Base-by-base conservation (phyloP, 2,888 invertebrate genomes). In the Drosophila buzzatii region DNA sequence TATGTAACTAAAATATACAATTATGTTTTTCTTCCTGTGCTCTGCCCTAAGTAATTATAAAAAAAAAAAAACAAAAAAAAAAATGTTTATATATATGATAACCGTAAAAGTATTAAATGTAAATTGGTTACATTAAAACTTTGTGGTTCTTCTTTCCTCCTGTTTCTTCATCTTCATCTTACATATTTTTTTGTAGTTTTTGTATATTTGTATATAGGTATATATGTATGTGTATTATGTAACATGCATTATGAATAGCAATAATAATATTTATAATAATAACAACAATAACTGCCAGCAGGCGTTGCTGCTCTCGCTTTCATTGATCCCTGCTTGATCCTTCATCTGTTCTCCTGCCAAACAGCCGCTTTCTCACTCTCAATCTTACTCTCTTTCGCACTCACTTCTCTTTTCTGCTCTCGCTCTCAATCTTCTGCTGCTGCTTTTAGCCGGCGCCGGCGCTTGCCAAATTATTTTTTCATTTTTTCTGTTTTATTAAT, bases 241-340 rank as follows among this genome's bases (percentile, higher is more conserved):
- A 82, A 82, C 70, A 82, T 76, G 83, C 70, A 80, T 81, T 81
- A 81, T 76, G 76, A 78, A 64, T 84, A 76, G 59, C 73, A 78
- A 64, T 71, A 74, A 64, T 77, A 79, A 73, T 80, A 55, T 70
- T 80, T 51, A 73, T 70, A 76, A 76, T 76, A 75, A 77, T 75
- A 78, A 80, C 83, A 84, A 84, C 87, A 89, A 86, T 86, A 83
- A 81, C 81, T 79, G 84, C 79, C 89, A 89, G 78, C 87, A 81
- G 87, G 55, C 55, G 71, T 72, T 63, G 67, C 63, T 60, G 66
- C 76, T 70, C 63, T 53, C 68, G 70, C 68, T 8, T 37, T 37
- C 37, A 53, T 58, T 74, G 80, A 79, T 79, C 81, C 81, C 72
- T 80, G 78, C 78, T 72, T 77, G 80, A 75, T 79, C 67, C 76